phyloP scores from a whole-genome alignment of 2,113 vertebrate species.

The Oreochromis spilurus region DNA sequence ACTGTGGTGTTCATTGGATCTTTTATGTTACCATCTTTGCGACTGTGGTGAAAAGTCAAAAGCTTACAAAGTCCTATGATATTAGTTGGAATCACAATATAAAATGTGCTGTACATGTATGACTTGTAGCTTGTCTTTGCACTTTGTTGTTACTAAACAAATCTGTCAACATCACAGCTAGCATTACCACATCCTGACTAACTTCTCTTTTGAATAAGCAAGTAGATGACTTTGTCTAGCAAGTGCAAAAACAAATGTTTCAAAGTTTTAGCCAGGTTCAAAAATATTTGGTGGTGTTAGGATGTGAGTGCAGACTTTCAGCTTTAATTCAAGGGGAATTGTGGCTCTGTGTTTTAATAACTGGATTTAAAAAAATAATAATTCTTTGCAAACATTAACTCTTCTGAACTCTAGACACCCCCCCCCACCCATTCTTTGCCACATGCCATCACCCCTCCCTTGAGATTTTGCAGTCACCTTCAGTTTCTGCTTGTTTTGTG shows the following conservation, averaged over 20 bases:
- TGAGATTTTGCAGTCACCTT: neutral
- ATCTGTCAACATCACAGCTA: neutral
- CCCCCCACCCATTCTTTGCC: neutral
- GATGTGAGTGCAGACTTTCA: neutral
- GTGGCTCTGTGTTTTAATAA: neutral
- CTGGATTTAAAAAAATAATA: neutral
- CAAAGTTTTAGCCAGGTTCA: neutral
- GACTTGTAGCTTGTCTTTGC: neutral
- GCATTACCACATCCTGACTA: constrained; percentile 15
- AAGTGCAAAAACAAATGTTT: neutral
- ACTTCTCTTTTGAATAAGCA: neutral
- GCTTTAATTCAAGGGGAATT: neutral
- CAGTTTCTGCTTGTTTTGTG: neutral
- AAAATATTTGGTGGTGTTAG: neutral
- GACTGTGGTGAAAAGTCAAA: neutral
- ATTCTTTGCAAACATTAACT: neutral
- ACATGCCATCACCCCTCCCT: neutral
- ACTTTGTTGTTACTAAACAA: neutral
- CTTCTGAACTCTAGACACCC: neutral
- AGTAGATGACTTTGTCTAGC: neutral
- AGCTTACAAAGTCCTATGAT: neutral
- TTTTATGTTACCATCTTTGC: neutral
- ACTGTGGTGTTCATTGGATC: neutral
- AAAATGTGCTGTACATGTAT: neutral
- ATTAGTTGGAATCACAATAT: neutral